phyloP scores from a whole-genome alignment of 1,140 invertebrate genomes.

The Oedothorax gibbosus region DNA sequence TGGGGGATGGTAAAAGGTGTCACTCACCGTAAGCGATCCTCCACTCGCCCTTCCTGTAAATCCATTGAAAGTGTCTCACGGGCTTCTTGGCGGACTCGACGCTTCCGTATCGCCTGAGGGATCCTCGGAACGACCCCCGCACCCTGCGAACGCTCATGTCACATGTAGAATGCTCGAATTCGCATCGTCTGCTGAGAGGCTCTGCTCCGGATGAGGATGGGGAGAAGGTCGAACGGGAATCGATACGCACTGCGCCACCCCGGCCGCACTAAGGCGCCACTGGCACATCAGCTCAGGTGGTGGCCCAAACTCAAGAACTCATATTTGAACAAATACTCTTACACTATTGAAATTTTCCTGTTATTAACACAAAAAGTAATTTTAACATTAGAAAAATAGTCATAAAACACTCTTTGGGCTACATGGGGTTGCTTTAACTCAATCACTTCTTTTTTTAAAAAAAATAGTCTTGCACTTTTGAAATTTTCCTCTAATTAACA shows the following conservation, averaged over 20 bases:
- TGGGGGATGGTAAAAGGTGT: slow-evolving; percentile 25
- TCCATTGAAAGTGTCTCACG: slow-evolving; percentile 64
- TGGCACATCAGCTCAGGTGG: background rate
- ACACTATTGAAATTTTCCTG: too few species aligned
- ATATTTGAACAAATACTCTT: too few species aligned
- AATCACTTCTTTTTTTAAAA: too few species aligned
- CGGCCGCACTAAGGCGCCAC: slow-evolving; percentile 15
- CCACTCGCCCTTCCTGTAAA: slow-evolving; percentile 64
- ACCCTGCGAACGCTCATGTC: slow-evolving; percentile 65
- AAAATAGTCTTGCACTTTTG: too few species aligned
- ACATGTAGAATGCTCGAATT: slow-evolving; percentile 38
- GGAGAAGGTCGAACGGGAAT: slow-evolving; percentile 18
- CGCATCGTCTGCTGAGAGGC: slow-evolving; percentile 11
- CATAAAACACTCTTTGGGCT: too few species aligned
- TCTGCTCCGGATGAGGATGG: slow-evolving; percentile 12
- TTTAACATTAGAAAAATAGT: too few species aligned
- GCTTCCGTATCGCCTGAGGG: slow-evolving; percentile 63
- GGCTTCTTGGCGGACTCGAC: slow-evolving; percentile 63
- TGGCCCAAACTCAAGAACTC: too few species aligned
- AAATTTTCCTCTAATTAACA: too few species aligned
- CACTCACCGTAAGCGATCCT: slow-evolving; percentile 65
- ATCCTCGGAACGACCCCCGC: slow-evolving; percentile 64
- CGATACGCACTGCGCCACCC: slow-evolving; percentile 12
- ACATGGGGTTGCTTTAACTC: too few species aligned
- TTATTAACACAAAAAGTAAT: too few species aligned